Percentiles rank a stretch among this genome's conserved stretches.
phyloP scores from a whole-genome alignment of 2,113 vertebrate species.

The Chaetodon auriga region DNA sequence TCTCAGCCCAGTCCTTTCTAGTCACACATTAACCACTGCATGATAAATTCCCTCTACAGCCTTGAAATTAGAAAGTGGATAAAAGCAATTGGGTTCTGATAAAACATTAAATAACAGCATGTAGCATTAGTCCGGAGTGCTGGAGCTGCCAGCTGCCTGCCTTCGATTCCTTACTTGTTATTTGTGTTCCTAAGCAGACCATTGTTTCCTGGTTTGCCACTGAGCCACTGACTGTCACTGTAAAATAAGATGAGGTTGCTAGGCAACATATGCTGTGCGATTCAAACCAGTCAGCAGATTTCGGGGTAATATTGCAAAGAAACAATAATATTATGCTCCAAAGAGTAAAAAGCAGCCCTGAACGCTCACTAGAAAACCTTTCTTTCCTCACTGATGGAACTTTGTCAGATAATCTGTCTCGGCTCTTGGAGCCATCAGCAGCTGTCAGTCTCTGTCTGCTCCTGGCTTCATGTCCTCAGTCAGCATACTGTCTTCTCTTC shows the following conservation, averaged over 20 bases:
- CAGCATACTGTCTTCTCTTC: slow-evolving; percentile 48
- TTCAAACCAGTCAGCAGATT: slow-evolving; percentile 36
- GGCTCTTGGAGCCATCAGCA: slow-evolving; percentile 17
- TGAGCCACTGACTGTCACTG: slow-evolving; percentile 5
- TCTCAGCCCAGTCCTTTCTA: not conserved
- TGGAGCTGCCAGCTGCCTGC: slow-evolving; percentile 11
- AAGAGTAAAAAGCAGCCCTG: not conserved
- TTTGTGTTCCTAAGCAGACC: slow-evolving; percentile 25
- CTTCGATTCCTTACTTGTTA: slow-evolving; percentile 7
- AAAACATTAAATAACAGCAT: not conserved
- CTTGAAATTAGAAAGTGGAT: slow-evolving; percentile 13
- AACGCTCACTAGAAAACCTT: not conserved
- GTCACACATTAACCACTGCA: not conserved
- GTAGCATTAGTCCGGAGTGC: not conserved
- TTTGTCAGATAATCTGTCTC: slow-evolving; percentile 8
- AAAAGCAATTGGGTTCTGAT: not conserved
- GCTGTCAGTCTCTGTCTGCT: slow-evolving; percentile 34
- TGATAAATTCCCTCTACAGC: not conserved
- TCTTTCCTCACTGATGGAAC: not conserved
- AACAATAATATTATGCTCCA: not conserved
- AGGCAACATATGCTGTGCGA: slow-evolving; percentile 46
- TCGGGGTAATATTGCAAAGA: slow-evolving; percentile 1
- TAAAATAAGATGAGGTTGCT: slow-evolving; percentile 54
- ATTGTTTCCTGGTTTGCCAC: slow-evolving; percentile 17
- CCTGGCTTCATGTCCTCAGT: slow-evolving; percentile 24